Conservation (phyloP, 2,113 vertebrate genomes). For the Microcebus ravelobensis region DNA sequence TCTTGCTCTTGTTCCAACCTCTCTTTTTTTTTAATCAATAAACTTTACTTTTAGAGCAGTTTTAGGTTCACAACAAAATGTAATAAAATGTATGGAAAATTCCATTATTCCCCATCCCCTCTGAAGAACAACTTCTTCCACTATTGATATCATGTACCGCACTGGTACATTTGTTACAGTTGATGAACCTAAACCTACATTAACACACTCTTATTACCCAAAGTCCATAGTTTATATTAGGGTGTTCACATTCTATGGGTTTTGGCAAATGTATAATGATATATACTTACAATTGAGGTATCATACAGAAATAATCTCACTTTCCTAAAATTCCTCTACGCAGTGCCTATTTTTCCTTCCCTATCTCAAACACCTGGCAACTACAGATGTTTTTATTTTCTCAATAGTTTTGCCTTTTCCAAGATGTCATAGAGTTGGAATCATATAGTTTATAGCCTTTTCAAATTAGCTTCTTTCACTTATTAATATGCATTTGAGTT, state of each 20-base stretch:
- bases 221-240: neutral
- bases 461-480: neutral
- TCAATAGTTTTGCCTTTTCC: neutral
- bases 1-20: neutral
- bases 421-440: neutral
- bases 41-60: neutral
- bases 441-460: neutral
- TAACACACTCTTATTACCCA: neutral
- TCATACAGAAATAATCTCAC: neutral
- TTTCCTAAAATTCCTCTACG: neutral
- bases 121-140: neutral
- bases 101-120: neutral
- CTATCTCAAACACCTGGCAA: neutral
- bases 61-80: neutral
- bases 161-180: neutral
- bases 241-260: neutral
- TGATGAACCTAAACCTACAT: neutral
- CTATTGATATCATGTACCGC: neutral
- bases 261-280: neutral
- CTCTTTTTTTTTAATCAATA: neutral
- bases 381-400: neutral
- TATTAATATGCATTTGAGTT: neutral
- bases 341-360: neutral
- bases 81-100: neutral
- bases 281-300: neutral